These are phyloP conservation scores for Dendrocincla tyrannina DNA, from an alignment of 2,797 vertebrate genomes.

Conservation along the genomic window DNA sequence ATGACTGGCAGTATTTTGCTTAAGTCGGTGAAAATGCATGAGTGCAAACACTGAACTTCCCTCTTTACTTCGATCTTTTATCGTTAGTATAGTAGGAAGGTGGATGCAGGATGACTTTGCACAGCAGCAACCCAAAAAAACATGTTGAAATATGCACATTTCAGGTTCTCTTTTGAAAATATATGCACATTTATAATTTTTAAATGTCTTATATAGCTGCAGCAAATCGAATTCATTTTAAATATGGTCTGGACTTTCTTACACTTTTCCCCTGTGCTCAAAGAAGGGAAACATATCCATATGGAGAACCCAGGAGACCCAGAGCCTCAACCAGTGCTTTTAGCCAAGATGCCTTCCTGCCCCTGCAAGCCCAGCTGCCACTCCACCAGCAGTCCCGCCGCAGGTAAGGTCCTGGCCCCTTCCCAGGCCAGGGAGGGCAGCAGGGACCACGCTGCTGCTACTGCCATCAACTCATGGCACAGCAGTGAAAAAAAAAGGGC, in stretches of 20 bases:
- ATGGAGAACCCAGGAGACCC: accelerated
- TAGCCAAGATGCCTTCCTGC: too few species aligned
- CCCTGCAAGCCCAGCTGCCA: not conserved
- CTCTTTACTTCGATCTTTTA: not conserved
- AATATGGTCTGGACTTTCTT: not conserved
- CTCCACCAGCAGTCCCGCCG: accelerated
- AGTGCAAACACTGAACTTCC: not conserved
- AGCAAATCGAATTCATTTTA: not conserved
- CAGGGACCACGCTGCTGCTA: accelerated
- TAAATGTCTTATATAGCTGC: not conserved
- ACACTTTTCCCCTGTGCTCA: accelerated
- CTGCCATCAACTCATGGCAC: accelerated
- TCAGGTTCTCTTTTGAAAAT: not conserved
- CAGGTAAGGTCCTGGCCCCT: not conserved
- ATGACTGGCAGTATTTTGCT: constrained; percentile 38
- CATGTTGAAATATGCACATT: not conserved
- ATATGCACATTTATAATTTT: not conserved
- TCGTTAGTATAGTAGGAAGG: not conserved
- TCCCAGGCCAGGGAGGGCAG: too few species aligned
- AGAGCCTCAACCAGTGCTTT: not conserved
- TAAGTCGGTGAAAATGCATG: not conserved
- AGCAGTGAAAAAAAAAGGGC: not conserved
- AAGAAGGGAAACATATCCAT: not conserved
- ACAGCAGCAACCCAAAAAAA: not conserved
- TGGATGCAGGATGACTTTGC: not conserved